Evolutionary conservation across 2,113 vertebrate species (phyloP), one percentile per base, ranked within the genome.

Genomic region (Cyprinus carpio): DNA sequence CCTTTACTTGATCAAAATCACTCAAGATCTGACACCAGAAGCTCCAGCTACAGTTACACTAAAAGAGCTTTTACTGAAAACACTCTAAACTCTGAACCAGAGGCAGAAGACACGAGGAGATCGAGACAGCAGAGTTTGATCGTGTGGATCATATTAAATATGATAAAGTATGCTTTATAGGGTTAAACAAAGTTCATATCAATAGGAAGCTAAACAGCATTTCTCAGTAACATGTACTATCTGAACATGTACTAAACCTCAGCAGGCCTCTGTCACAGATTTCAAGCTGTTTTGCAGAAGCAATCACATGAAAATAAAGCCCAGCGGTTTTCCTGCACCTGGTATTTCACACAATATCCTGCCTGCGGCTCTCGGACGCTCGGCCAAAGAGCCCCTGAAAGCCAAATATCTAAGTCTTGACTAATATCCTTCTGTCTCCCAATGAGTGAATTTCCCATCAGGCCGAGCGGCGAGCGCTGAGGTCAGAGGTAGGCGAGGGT

Each of bases 401-500:
- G 40, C 56, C 81, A 87, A 87, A 86, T 75, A 60, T 83, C 51
- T 87, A 76, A 88, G 75, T 79, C 81, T 34, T 84, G 80, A 77
- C 78, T 37, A 74, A 75, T 65, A 40, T 72, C 64, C 72, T 43
- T 87, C 75, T 64, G 88, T 80, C 84, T 89, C 62, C 64, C 43
- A 76, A 81, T 84, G 27, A 85, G 86, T 75, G 31, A 80, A 88
- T 81, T 46, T 86, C 88, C 87, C 75, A 72, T 49, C 25, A 83
- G 84, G 72, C 77, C 84, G 51, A 80, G 20, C 10, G 86, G 56
- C 23, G 76, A 82, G 85, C 23, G 34, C 40, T 79, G 82, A 79
- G 51, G 81, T 90, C 87, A 72, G 58, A 67, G 54, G 56, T 13
- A 58, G 56, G 58, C 15, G 27, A 29, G 64, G 64, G 15, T 90